Evolutionary conservation across 2,888 invertebrate genomes (phyloP), one percentile per base, ranked within the genome.

Genomic region (Scaptodrosophila latifasciaeformis): DNA sequence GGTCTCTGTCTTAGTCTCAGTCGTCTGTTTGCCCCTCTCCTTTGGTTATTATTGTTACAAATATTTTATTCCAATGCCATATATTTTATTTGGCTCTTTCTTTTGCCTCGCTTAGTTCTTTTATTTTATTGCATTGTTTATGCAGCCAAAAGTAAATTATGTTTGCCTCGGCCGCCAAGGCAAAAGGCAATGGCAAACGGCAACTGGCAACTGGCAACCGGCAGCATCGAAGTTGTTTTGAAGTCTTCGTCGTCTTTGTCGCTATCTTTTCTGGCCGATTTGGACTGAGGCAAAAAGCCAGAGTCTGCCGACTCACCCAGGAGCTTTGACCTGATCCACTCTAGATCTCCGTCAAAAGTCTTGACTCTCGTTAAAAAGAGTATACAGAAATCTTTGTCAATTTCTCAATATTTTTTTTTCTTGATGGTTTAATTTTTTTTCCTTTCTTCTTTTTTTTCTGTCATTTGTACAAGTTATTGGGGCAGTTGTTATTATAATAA

Each of bases 121-220:
- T 77, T 77, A 72, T 80, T 82, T 70, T 77, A 75, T 81, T 83
- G 81, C 82, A 82, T 82, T 83, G 79, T 83, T 83, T 82, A 82
- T 82, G 83, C 70, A 67, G 79, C 62, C 67, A 58, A 75, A 82
- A 82, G 75, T 82, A 79, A 83, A 83, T 81, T 83, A 81, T 81
- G 82, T 78, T 81, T 62, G 21, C 13, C 18, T 39, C 43, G 29
- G 54, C 35, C 21, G 29, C 35, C 17, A n/a, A n/a, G 46, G 45
- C 54, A 30, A 13, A 4, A n/a, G n/a, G 5, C 34, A n/a, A 12
- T 34, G 34, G n/a, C n/a, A n/a, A n/a, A n/a, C n/a, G n/a, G n/a
- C n/a, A n/a, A n/a, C n/a, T n/a, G n/a, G 10, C n/a, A 4, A 4
- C n/a, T 4, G 10, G n/a, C n/a, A n/a, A 12, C 27, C 13, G 43